Conservation (phyloP, 2,797 vertebrate genomes). For the Gadopsis bispinosus region DNA sequence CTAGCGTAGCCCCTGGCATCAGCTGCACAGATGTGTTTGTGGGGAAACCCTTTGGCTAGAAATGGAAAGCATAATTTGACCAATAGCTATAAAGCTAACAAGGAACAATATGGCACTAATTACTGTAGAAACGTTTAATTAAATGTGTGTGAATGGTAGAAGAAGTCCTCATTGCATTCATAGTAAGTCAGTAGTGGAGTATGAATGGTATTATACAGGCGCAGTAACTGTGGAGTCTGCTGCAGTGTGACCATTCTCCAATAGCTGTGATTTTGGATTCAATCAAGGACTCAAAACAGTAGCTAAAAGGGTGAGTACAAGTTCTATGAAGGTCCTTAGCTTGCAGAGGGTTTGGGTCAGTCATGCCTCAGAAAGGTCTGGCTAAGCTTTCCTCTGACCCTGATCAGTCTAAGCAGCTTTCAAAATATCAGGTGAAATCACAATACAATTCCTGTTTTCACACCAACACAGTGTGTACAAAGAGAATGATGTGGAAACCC, state of each 20-base stretch:
- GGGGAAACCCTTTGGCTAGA: conserved; percentile 1
- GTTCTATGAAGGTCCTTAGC: conserved; percentile 16
- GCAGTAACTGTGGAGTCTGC: background rate
- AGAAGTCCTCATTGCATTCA: background rate
- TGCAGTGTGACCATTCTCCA: conserved; percentile 1
- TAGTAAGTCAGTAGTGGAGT: background rate
- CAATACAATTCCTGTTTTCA: conserved; percentile 67
- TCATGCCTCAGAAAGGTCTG: conserved; percentile 61
- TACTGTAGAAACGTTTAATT: conserved; percentile 9
- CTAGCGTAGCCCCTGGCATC: conserved; percentile 30
- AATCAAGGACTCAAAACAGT: conserved; percentile 32
- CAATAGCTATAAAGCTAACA: background rate
- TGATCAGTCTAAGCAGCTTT: conserved; percentile 80
- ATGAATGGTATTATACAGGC: conserved; percentile 7
- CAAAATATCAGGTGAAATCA: conserved; percentile 64
- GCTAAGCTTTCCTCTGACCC: conserved; percentile 67
- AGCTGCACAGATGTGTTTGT: conserved; percentile 9
- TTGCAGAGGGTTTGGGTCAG: conserved; percentile 45
- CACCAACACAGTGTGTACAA: conserved; percentile 3
- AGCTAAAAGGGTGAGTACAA: conserved; percentile 31
- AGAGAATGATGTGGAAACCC: conserved; percentile 56
- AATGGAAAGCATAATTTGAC: conserved; percentile 26
- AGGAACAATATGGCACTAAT: background rate
- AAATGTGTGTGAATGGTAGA: conserved; percentile 1
- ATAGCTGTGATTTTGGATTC: conserved; percentile 26